Evolutionary conservation across 1,140 invertebrate species (phyloP).

Genomic region (Galleria mellonella): DNA sequence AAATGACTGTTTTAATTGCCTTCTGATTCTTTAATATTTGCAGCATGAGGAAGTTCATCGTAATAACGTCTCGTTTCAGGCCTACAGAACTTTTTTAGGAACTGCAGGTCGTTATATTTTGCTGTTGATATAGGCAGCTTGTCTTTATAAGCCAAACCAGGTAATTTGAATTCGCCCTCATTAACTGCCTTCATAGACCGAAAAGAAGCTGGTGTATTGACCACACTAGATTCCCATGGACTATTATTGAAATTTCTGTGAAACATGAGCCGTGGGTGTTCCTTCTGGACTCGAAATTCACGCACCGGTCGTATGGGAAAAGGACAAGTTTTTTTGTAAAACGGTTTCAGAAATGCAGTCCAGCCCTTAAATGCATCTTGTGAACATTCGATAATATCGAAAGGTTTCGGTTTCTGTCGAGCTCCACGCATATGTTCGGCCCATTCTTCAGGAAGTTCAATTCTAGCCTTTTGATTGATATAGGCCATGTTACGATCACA

Average conservation of each 20-base stretch:
- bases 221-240: slow-evolving; percentile 18
- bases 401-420: slow-evolving; percentile 14
- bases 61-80: slow-evolving; percentile 4
- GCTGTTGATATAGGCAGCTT: slow-evolving; percentile 6
- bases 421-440: slow-evolving; percentile 12
- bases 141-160: slow-evolving; percentile 7
- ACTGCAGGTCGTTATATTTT: slow-evolving; percentile 7
- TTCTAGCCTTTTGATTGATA: slow-evolving; percentile 12
- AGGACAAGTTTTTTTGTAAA: no score
- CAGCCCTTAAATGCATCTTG: no score
- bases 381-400: slow-evolving; percentile 12
- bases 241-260: slow-evolving; percentile 12
- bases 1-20: no score
- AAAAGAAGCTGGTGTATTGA: slow-evolving; percentile 19
- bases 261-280: slow-evolving; percentile 13
- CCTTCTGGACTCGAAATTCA: slow-evolving; percentile 8
- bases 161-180: slow-evolving; percentile 17
- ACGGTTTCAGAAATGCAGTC: no score
- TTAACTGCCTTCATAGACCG: slow-evolving; percentile 14
- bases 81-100: slow-evolving; percentile 6
- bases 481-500: slow-evolving; percentile 23
- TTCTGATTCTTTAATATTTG: no score
- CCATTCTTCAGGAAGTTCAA: slow-evolving; percentile 15
- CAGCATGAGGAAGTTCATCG: no score
- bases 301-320: slow-evolving; percentile 9